Base-by-base conservation (phyloP, 2,797 vertebrate species). In the Aldrovandia affinis region DNA sequence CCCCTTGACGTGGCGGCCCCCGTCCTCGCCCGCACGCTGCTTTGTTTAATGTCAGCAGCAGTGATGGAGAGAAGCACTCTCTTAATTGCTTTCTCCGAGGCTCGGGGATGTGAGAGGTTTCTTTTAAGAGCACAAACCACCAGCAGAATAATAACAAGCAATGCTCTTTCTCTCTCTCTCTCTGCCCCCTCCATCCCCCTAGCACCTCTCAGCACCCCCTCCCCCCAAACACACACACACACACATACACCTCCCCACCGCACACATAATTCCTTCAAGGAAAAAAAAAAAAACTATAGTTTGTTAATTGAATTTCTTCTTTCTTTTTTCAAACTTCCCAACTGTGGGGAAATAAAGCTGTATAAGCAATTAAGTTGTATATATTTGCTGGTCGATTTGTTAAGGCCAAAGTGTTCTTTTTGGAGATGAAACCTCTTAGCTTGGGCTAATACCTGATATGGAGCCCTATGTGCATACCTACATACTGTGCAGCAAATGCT, bases 261-360 rank as follows among this genome's bases (percentile, higher is more conserved):
- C 39, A 42, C 33, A n/a, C 70, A 44, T 44, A 44, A 75, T 44
- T 75, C 70, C 70, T 44, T 36, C 30, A 70, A 30, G 65, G 65
- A 70, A 36, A 63, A 75, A 44, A 14, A 39, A 44, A 44, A 63
- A 75, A 44, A 30, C 39, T 25, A 22, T 44, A 39, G 36, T 75
- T 73, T 83, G 81, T 83, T 75, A 47, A 65, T 81, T 81, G 65
- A 70, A 70, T 83, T 83, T 55, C 68, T 68, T 44, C 50, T 65
- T 75, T 73, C 33, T 68, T 61, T 50, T 63, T 79, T 75, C 65
- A 25, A 75, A 75, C 70, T 75, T 44, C 70, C 70, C 8, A n/a
- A 75, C 39, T 75, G 70, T 79, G n/a, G 75, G 65, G 80, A n/a
- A n/a, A n/a, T n/a, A 80, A 28, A 28, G 83, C n/a, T 79, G 36